A percentile compares a stretch with the other conserved stretches of the same genome.
These are phyloP conservation scores for Kradibia gibbosae DNA, from an alignment of 1,140 invertebrate genomes.

Conservation along the genomic window DNA sequence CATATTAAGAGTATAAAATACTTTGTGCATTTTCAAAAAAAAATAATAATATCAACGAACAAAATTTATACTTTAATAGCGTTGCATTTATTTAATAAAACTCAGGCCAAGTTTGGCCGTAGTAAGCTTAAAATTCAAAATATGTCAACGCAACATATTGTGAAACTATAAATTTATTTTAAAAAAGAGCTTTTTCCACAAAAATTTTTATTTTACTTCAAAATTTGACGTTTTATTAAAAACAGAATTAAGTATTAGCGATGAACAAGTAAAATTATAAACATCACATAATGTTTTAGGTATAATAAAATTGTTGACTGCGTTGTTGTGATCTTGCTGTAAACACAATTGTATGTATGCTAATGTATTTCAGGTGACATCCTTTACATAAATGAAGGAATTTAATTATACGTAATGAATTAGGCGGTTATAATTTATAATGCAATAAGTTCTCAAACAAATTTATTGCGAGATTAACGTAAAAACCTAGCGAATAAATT, in stretches of 20 bases:
- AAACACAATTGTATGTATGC: background rate
- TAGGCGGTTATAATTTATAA: background rate
- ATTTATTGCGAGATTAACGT: background rate
- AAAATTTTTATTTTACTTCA: background rate
- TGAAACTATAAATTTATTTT: background rate
- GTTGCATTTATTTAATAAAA: too few species aligned
- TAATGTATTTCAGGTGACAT: background rate
- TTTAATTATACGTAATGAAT: background rate
- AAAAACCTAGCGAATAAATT: constrained; percentile 10
- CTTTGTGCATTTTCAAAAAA: too few species aligned
- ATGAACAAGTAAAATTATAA: constrained; percentile 22
- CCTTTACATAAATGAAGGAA: background rate
- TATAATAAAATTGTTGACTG: background rate
- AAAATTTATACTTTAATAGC: too few species aligned
- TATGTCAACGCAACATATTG: too few species aligned
- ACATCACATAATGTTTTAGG: background rate
- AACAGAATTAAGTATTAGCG: background rate
- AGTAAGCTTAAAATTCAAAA: too few species aligned
- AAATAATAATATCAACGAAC: too few species aligned
- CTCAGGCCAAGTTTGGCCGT: too few species aligned
- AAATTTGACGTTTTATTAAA: background rate
- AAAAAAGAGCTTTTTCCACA: background rate
- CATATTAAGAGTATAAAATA: too few species aligned
- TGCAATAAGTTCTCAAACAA: background rate
- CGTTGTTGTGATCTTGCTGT: background rate